Base-by-base conservation (phyloP, 2,797 vertebrate genomes). In the Sciaenops ocellatus region DNA sequence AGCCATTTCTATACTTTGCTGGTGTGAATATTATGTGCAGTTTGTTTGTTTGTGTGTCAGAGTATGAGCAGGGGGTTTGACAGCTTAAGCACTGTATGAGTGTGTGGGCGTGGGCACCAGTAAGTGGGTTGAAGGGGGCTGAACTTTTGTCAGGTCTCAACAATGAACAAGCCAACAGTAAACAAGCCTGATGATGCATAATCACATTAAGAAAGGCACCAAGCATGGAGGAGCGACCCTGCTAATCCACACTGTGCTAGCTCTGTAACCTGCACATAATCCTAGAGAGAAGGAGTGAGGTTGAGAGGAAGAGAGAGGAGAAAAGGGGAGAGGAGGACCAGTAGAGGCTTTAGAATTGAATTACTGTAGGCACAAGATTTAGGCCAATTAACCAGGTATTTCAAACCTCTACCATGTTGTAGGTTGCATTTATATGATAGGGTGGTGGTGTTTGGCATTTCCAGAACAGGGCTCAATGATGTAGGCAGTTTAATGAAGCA, bases 121-220 rank as follows among this genome's bases (percentile, higher is more conserved):
- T 71, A 83, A 90, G 87, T 91, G 86, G 95, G 91, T 92, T 94
- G 95, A 93, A 92, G 94, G 84, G 93, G 95, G 93, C 94, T 96
- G 95, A 96, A 96, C 96, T 93, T 96, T 95, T 94, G 93, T 95
- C 95, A 95, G 94, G 93, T 94, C 95, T 88, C 89, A 87, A 94
- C 90, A 92, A 93, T 93, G 93, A 95, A 95, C 93, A 68, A 85
- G 79, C 92, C 91, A 92, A 96, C 95, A 94, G 96, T 96, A 98
- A 97, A 97, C 96, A 97, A 97, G 97, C 95, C 95, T 96, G 94
- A 96, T 97, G 96, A 96, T 96, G 94, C 92, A 94, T 97, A 97
- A 97, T 97, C 97, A 97, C 95, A 96, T 97, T 97, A 97, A 89
- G 92, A 94, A 93, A 96, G 95, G 93, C 93, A 94, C 90, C 94